Conservation (phyloP, 2,797 vertebrate species). For the Poecilia velifera region DNA sequence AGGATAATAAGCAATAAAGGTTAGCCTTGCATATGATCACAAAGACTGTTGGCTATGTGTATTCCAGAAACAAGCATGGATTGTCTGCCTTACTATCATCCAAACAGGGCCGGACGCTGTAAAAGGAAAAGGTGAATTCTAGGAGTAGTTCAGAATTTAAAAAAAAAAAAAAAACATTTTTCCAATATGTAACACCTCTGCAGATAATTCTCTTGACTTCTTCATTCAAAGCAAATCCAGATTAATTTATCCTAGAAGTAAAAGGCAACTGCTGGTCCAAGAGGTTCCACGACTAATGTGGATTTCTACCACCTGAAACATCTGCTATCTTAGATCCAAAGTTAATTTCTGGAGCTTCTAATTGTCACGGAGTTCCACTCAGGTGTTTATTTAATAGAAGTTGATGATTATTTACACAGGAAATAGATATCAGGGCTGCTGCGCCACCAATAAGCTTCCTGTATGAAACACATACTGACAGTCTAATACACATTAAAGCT, state of each 20-base stretch:
- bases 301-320: not conserved
- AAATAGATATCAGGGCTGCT: not conserved
- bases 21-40: not conserved
- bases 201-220: not conserved
- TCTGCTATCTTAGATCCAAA: not conserved
- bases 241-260: not conserved
- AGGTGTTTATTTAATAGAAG: not conserved
- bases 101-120: constrained; percentile 9
- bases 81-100: constrained; percentile 29
- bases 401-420: not conserved
- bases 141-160: not conserved
- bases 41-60: constrained; percentile 4
- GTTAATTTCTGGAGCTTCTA: not conserved
- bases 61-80: constrained; percentile 9
- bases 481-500: not conserved
- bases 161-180: no score
- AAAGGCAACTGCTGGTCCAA: not conserved
- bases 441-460: not conserved
- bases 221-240: not conserved
- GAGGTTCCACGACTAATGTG: not conserved
- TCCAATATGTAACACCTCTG: not conserved
- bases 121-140: constrained; percentile 29
- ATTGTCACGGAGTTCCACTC: not conserved
- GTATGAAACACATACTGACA: not conserved
- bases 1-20: constrained; percentile 2